Conservation (phyloP, 2,888 invertebrate genomes). For the Heteromyza rotundicornis region DNA sequence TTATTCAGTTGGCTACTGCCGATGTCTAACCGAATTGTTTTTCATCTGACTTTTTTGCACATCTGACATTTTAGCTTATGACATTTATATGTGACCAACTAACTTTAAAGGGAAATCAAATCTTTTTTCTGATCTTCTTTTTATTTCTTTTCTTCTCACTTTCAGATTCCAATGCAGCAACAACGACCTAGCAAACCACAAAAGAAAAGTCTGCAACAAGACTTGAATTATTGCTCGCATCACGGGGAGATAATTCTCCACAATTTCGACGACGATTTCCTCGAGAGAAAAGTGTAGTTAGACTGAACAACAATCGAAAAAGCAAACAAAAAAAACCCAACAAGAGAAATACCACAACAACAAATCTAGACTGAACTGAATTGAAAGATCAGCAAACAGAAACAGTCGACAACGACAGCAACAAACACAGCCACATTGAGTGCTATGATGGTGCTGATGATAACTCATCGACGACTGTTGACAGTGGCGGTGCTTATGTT, state of each 20-base stretch:
- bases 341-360: not conserved
- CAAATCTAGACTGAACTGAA: not conserved
- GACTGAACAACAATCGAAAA: constrained; percentile 39
- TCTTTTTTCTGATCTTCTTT: not conserved
- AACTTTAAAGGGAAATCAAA: too few relatives aligned
- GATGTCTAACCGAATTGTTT: too few relatives aligned
- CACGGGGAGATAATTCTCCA: constrained; percentile 29
- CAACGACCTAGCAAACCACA: constrained; percentile 42
- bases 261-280: constrained; percentile 25
- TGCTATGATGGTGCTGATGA: constrained; percentile 54
- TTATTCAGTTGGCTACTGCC: too few relatives aligned
- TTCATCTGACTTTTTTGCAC: too few relatives aligned
- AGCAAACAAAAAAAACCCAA: constrained; percentile 22
- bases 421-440: constrained; percentile 31
- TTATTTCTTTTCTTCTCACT: not conserved
- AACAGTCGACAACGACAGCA: constrained; percentile 10
- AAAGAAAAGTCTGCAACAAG: constrained; percentile 58
- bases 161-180: not conserved
- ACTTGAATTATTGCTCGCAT: constrained; percentile 56
- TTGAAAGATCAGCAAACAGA: constrained; percentile 5
- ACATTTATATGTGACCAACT: too few relatives aligned
- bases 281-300: constrained; percentile 32
- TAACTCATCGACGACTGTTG: constrained; percentile 51
- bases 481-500: constrained; percentile 45
- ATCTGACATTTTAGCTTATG: too few relatives aligned